Evolutionary conservation across 2,888 invertebrate genomes (phyloP).

Genomic region (Aspidiotus destructor): DNA sequence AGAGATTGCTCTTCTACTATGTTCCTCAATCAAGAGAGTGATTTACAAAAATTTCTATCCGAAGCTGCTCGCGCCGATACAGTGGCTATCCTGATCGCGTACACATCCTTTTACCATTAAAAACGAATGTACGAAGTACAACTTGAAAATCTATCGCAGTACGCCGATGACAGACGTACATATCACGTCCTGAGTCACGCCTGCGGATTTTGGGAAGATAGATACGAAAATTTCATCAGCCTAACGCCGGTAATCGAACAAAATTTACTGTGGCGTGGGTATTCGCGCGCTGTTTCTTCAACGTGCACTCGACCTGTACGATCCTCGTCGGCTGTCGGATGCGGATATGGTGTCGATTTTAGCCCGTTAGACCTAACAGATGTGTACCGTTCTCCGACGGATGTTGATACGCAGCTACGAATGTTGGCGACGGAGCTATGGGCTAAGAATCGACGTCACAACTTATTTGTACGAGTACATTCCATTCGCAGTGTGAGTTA

Average conservation of each 20-base stretch:
- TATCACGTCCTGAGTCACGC: slow-evolving; percentile 32
- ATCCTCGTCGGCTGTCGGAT: slow-evolving; percentile 37
- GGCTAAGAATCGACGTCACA: slow-evolving; percentile 37
- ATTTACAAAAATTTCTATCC: slow-evolving; percentile 21
- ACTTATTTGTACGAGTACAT: slow-evolving; percentile 36
- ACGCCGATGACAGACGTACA: slow-evolving; percentile 35
- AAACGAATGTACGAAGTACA: slow-evolving; percentile 28
- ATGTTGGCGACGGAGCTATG: slow-evolving; percentile 37
- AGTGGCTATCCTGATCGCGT: slow-evolving; percentile 33
- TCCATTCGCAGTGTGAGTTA: slow-evolving; percentile 8
- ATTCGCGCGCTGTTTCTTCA: slow-evolving; percentile 27
- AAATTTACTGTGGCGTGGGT: slow-evolving; percentile 18
- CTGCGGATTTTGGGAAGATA: slow-evolving; percentile 35
- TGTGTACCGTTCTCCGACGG: slow-evolving; percentile 10
- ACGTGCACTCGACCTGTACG: slow-evolving; percentile 37
- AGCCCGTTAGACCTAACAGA: slow-evolving; percentile 12
- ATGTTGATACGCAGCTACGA: slow-evolving; percentile 37
- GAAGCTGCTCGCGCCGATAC: background rate
- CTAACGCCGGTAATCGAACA: slow-evolving; percentile 37
- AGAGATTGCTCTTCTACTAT: slow-evolving; percentile 31
- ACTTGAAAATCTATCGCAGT: slow-evolving; percentile 38
- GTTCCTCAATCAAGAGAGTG: slow-evolving; percentile 16
- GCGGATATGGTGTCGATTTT: slow-evolving; percentile 35
- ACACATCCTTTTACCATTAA: slow-evolving; percentile 25
- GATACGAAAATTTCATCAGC: slow-evolving; percentile 36